Conservation (phyloP, 2,797 vertebrate genomes). For the Epinephelus awoara region DNA sequence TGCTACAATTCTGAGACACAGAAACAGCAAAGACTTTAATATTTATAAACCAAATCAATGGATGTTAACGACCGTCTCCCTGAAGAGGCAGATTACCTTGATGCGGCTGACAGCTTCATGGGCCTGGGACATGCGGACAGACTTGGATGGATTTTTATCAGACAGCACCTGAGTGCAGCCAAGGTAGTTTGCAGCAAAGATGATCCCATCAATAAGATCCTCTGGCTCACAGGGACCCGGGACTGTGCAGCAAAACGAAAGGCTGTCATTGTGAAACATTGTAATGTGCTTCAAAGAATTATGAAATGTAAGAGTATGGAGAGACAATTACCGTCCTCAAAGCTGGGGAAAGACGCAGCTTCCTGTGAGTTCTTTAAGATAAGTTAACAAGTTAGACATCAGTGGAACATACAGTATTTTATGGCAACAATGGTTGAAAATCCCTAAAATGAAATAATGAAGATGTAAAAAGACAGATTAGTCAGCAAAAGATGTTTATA, state of each 20-base stretch:
- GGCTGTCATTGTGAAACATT: constrained; percentile 10
- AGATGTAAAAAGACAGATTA: neutral
- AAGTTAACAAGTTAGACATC: constrained; percentile 12
- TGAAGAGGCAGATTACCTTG: constrained; percentile 84
- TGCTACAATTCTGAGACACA: constrained; percentile 1
- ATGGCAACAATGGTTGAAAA: neutral
- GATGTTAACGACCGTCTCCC: neutral
- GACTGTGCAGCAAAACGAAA: constrained; percentile 81
- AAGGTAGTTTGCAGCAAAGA: constrained; percentile 98
- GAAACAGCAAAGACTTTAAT: constrained; percentile 6
- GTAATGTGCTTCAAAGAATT: constrained; percentile 8
- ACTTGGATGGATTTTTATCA: constrained; percentile 96
- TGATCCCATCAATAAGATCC: constrained; percentile 92
- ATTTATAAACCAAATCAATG: constrained; percentile 22
- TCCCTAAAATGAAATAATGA: neutral
- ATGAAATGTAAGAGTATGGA: neutral
- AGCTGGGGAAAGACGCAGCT: constrained; percentile 95
- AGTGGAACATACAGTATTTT: neutral
- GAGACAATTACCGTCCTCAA: constrained; percentile 94
- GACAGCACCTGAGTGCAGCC: constrained; percentile 97
- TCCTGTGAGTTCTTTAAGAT: constrained; percentile 90
- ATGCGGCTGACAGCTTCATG: constrained; percentile 96
- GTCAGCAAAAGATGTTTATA: neutral
- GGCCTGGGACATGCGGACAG: constrained; percentile 96
- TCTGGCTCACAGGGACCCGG: constrained; percentile 98